Evolutionary conservation across 2,888 invertebrate species (phyloP).

Genomic region (Cacoxenus indagator): DNA sequence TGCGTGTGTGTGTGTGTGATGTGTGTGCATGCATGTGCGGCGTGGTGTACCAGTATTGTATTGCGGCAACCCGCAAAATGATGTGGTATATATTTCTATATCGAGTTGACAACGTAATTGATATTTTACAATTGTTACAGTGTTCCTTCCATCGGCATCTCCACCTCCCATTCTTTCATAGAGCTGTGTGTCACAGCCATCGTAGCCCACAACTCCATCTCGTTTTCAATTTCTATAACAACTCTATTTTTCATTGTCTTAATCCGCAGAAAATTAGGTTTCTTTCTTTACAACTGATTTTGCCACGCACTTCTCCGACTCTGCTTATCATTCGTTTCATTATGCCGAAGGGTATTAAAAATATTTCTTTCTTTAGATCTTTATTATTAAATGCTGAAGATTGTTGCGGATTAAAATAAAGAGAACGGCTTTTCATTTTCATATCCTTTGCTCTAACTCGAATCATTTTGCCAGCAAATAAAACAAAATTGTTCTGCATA

Average conservation of each 20-base stretch:
- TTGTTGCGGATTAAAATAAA: background rate
- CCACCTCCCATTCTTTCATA: no score
- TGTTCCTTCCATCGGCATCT: background rate
- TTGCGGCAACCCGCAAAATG: background rate
- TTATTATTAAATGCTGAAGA: background rate
- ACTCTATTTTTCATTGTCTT: conserved; percentile 11
- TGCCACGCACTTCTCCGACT: background rate
- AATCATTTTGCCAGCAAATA: no score
- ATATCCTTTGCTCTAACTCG: no score
- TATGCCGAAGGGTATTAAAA: background rate
- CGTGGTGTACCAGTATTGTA: background rate
- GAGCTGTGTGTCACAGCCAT: background rate
- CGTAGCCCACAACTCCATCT: background rate
- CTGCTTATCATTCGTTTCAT: background rate
- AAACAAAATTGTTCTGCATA: no score
- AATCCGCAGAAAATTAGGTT: background rate
- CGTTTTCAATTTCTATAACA: conserved; percentile 6
- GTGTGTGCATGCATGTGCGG: background rate
- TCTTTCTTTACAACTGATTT: background rate
- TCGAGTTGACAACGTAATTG: conserved; percentile 14
- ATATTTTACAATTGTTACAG: conserved; percentile 12
- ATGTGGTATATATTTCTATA: background rate
- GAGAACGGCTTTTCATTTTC: no score
- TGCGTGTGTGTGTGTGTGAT: background rate
- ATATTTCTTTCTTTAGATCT: background rate